Evolutionary conservation across 2,888 invertebrate species (phyloP).

Genomic region (Cephus pulcher): DNA sequence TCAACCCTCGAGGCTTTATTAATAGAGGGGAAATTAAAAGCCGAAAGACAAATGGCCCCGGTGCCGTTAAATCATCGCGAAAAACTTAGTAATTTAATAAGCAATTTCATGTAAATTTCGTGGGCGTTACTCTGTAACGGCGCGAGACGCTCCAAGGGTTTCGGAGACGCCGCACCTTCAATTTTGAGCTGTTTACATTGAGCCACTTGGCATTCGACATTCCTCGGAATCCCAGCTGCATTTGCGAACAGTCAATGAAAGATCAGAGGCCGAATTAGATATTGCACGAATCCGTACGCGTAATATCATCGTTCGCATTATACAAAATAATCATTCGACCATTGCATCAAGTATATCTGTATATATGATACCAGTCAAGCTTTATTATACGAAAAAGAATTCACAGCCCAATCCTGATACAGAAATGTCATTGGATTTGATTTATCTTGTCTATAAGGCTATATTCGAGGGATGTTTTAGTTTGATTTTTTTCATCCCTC

Average conservation of each 20-base stretch:
- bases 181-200: constrained; percentile 28
- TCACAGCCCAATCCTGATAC: background rate
- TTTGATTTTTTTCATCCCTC: background rate
- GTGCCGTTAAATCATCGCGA: constrained; percentile 59
- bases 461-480: background rate
- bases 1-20: constrained; percentile 38
- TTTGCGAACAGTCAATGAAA: background rate
- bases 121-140: constrained; percentile 37
- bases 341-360: background rate
- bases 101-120: constrained; percentile 64
- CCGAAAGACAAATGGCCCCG: constrained; percentile 58
- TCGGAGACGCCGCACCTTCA: constrained; percentile 10
- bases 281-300: background rate
- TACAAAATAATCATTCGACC: background rate
- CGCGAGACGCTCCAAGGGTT: background rate
- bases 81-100: constrained; percentile 64
- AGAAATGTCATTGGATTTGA: background rate
- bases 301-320: background rate
- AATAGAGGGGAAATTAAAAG: constrained; percentile 53
- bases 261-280: background rate
- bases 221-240: background rate
- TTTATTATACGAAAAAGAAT: background rate
- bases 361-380: background rate
- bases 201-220: constrained; percentile 16
- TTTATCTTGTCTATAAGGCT: background rate